These are phyloP conservation scores for Diachasmimorpha longicaudata DNA, from an alignment of 1,140 invertebrate genomes.

Conservation along the genomic window DNA sequence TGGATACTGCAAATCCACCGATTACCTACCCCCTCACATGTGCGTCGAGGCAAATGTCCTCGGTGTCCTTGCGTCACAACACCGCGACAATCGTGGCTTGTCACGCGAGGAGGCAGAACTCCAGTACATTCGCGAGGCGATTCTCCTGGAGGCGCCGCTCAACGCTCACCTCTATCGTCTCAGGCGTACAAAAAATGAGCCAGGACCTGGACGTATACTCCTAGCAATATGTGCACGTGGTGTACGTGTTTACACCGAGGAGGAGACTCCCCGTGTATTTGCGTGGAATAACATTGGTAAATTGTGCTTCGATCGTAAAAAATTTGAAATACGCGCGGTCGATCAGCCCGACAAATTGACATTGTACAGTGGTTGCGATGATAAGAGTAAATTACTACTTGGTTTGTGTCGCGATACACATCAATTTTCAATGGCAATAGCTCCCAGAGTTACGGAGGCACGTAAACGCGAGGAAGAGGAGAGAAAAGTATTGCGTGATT, in stretches of 20 bases:
- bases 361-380: constrained; percentile 88
- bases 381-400: constrained; percentile 89
- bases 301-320: constrained; percentile 93
- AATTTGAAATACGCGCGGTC: constrained; percentile 91
- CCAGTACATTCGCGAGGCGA: constrained; percentile 88
- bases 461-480: constrained; percentile 77
- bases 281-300: constrained; percentile 94
- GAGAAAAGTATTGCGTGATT: constrained; percentile 64
- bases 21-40: constrained; percentile 71
- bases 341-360: constrained; percentile 82
- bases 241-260: constrained; percentile 80
- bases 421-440: constrained; percentile 93
- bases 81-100: constrained; percentile 78
- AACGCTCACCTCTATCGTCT: constrained; percentile 92
- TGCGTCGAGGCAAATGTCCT: constrained; percentile 65
- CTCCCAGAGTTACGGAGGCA: constrained; percentile 81
- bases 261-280: constrained; percentile 75
- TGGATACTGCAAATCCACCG: constrained; percentile 82
- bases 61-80: constrained; percentile 68
- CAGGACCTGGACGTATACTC: constrained; percentile 74
- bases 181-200: constrained; percentile 81
- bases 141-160: constrained; percentile 82
- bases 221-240: constrained; percentile 86
- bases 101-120: constrained; percentile 79
- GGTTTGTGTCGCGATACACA: constrained; percentile 89